These are phyloP conservation scores for Microplitis demolitor DNA, from an alignment of 1,140 invertebrate genomes.

Conservation along the genomic window DNA sequence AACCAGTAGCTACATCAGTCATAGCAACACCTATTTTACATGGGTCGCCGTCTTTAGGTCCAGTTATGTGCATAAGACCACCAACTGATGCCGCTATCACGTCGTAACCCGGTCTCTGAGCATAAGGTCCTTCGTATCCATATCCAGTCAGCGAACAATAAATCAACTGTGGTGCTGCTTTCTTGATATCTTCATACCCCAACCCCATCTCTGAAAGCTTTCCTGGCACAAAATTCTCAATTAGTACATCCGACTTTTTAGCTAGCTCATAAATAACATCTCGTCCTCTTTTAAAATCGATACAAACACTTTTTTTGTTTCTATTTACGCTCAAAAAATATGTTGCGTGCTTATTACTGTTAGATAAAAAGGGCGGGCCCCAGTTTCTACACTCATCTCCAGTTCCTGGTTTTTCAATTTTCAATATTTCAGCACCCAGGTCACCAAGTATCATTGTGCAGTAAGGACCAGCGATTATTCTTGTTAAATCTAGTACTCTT, in stretches of 20 bases:
- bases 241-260: conserved; percentile 80
- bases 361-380: conserved; percentile 87
- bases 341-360: conserved; percentile 71
- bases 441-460: conserved; percentile 95
- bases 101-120: conserved; percentile 88
- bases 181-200: conserved; percentile 77
- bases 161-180: conserved; percentile 79
- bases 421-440: conserved; percentile 92
- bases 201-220: conserved; percentile 79
- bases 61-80: conserved; percentile 89
- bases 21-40: conserved; percentile 92
- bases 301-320: conserved; percentile 93
- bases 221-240: conserved; percentile 96
- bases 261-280: conserved; percentile 77
- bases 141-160: conserved; percentile 96
- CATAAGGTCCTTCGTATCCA: conserved; percentile 86
- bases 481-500: conserved; percentile 80
- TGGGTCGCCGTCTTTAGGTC: conserved; percentile 80
- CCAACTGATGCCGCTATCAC: conserved; percentile 92
- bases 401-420: conserved; percentile 78
- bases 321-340: conserved; percentile 91
- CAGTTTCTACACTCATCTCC: conserved; percentile 92
- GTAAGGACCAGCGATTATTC: conserved; percentile 76
- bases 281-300: conserved; percentile 83
- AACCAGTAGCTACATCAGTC: conserved; percentile 90